Conservation (phyloP, 1,140 invertebrate species). For the Holotrichia oblita region DNA sequence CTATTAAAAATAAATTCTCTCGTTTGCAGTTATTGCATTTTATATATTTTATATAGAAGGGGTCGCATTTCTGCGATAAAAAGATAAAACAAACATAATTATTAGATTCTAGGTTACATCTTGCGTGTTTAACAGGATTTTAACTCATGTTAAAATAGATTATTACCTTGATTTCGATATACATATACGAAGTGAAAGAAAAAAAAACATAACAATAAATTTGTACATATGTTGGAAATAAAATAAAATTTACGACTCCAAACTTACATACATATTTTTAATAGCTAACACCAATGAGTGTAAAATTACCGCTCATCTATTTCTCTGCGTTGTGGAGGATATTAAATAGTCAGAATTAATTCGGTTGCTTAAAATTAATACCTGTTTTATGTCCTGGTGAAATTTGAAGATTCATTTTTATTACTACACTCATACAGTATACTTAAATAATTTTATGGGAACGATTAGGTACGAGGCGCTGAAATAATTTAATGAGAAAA, state of each 20-base stretch:
- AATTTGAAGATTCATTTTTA: constrained; percentile 1
- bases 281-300: background rate
- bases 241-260: background rate
- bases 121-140: too few species aligned
- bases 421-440: background rate
- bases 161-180: background rate
- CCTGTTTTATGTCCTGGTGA: background rate
- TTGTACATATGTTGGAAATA: background rate
- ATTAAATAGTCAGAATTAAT: background rate
- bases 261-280: background rate
- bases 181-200: background rate
- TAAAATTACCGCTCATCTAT: background rate
- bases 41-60: too few species aligned
- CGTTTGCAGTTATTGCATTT: background rate
- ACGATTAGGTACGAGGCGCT: background rate
- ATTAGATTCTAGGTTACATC: too few species aligned
- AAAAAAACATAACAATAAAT: background rate
- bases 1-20: background rate
- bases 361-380: background rate
- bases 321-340: background rate
- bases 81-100: too few species aligned
- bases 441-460: background rate
- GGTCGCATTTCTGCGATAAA: too few species aligned
- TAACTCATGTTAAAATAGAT: too few species aligned
- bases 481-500: background rate